Percentiles rank a stretch among this genome's conserved stretches.
phyloP scores from a whole-genome alignment of 2,888 invertebrate species.

The Cistogaster globosa region DNA sequence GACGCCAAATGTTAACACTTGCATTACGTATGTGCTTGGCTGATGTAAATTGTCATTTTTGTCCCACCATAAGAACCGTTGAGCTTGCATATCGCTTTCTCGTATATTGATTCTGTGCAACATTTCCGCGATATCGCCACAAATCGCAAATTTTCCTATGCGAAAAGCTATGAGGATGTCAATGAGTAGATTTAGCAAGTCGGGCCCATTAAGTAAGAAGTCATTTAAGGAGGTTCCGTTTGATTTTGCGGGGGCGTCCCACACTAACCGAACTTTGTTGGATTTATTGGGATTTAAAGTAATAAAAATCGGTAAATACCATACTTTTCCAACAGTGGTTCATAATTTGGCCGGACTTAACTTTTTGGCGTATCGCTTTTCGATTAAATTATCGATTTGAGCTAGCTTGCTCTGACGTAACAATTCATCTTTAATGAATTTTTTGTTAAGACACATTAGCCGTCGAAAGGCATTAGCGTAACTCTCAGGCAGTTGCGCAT shows the following conservation, averaged over 20 bases:
- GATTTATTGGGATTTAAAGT: background rate
- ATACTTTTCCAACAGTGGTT: background rate
- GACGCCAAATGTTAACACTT: slow-evolving; percentile 28
- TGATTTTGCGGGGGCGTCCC: slow-evolving; percentile 50
- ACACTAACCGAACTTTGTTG: background rate
- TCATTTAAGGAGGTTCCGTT: no score
- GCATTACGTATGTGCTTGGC: slow-evolving; percentile 30
- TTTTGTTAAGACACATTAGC: background rate
- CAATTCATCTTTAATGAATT: slow-evolving; percentile 25
- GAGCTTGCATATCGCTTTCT: background rate
- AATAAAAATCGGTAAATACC: background rate
- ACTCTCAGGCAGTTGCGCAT: slow-evolving; percentile 36
- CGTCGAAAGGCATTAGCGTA: slow-evolving; percentile 12
- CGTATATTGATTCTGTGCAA: slow-evolving; percentile 64
- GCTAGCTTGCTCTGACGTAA: slow-evolving; percentile 30
- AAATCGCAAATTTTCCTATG: slow-evolving; percentile 59
- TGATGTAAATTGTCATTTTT: slow-evolving; percentile 34
- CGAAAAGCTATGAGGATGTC: slow-evolving; percentile 72
- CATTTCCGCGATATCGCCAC: slow-evolving; percentile 67
- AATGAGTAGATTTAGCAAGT: slow-evolving; percentile 48
- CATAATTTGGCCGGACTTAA: background rate
- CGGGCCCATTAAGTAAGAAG: slow-evolving; percentile 37
- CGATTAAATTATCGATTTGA: slow-evolving; percentile 10
- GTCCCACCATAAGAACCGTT: slow-evolving; percentile 32
- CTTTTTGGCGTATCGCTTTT: background rate